Percentiles rank a stretch among this genome's conserved stretches.
Evolutionary conservation across 2,888 invertebrate species (phyloP).

Genomic region (Oeneis ivallda): DNA sequence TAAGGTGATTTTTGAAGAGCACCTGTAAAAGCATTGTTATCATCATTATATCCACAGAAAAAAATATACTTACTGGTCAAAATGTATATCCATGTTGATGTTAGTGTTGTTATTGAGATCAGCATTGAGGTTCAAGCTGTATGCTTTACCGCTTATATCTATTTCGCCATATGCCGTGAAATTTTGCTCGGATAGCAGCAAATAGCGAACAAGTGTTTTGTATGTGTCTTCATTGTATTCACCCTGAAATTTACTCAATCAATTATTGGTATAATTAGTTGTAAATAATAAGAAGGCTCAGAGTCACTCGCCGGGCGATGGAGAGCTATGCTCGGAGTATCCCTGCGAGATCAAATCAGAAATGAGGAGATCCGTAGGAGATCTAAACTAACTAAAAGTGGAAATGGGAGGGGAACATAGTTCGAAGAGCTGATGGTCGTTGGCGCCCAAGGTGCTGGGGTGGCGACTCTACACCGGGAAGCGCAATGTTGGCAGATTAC

Average conservation of each 20-base stretch:
- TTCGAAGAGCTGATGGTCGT: too few relatives aligned
- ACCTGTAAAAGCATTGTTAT: background rate
- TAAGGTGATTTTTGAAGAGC: background rate
- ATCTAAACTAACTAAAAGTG: too few relatives aligned
- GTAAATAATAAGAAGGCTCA: too few relatives aligned
- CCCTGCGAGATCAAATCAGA: too few relatives aligned
- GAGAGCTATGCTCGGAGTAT: too few relatives aligned
- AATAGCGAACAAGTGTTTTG: slow-evolving; percentile 84
- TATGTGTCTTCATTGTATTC: slow-evolving; percentile 86
- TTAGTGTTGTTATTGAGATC: slow-evolving; percentile 85
- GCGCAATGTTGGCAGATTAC: too few relatives aligned
- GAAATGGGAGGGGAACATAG: too few relatives aligned
- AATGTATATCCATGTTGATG: slow-evolving; percentile 86
- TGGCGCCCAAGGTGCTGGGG: too few relatives aligned
- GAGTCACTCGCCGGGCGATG: too few relatives aligned
- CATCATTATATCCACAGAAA: background rate
- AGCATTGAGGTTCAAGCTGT: slow-evolving; percentile 84
- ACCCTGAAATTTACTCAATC: slow-evolving; percentile 64
- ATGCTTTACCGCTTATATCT: slow-evolving; percentile 85
- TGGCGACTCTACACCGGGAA: too few relatives aligned
- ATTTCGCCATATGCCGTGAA: slow-evolving; percentile 85
- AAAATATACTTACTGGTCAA: slow-evolving; percentile 85
- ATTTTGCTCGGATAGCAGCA: slow-evolving; percentile 80
- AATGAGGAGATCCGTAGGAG: too few relatives aligned
- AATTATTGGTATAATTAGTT: background rate